A percentile compares a stretch with the other conserved stretches of the same genome.
Conservation (phyloP, 2,888 invertebrate genomes). For the Icerya purchasi region DNA sequence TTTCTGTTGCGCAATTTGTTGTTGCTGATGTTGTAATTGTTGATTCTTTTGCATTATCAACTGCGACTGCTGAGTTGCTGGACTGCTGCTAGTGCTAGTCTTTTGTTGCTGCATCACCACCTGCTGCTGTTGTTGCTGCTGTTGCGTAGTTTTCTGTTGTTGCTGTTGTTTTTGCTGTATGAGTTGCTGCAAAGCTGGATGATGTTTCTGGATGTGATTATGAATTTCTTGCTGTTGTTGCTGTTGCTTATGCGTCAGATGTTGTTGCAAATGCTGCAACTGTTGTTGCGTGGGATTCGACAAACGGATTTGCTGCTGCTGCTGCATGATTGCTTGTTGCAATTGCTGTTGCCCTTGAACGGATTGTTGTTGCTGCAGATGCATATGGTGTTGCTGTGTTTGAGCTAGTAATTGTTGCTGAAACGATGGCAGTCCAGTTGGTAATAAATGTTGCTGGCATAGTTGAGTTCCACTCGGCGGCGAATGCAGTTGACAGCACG, state of each 20-base stretch:
- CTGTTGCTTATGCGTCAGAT: slow-evolving; percentile 2
- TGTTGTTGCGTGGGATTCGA: slow-evolving; percentile 6
- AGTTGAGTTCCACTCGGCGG: slow-evolving; percentile 32
- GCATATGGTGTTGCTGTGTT: slow-evolving; percentile 15
- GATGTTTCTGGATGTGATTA: slow-evolving; percentile 3
- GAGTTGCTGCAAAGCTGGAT: slow-evolving; percentile 4
- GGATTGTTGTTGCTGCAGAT: slow-evolving; percentile 19
- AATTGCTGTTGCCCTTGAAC: slow-evolving; percentile 5
- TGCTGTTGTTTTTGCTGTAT: too few species aligned
- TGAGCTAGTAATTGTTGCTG: slow-evolving; percentile 4
- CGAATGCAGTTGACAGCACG: slow-evolving; percentile 20
- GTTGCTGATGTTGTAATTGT: too few species aligned
- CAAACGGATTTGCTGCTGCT: background rate
- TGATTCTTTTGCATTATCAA: too few species aligned
- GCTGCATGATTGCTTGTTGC: too few species aligned
- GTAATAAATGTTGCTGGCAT: slow-evolving; percentile 16
- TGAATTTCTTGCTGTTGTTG: slow-evolving; percentile 2
- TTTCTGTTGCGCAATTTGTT: too few species aligned
- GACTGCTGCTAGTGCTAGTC: background rate
- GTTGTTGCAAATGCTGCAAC: slow-evolving; percentile 5
- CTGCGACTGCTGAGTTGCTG: background rate
- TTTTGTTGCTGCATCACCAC: background rate
- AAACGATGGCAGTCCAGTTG: background rate
- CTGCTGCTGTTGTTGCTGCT: too few species aligned
- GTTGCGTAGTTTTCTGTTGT: too few species aligned